Percentiles rank a stretch among this genome's conserved stretches.
These are phyloP conservation scores for Glaucidium brasilianum DNA, from an alignment of 2,113 vertebrate genomes.

Conservation along the genomic window DNA sequence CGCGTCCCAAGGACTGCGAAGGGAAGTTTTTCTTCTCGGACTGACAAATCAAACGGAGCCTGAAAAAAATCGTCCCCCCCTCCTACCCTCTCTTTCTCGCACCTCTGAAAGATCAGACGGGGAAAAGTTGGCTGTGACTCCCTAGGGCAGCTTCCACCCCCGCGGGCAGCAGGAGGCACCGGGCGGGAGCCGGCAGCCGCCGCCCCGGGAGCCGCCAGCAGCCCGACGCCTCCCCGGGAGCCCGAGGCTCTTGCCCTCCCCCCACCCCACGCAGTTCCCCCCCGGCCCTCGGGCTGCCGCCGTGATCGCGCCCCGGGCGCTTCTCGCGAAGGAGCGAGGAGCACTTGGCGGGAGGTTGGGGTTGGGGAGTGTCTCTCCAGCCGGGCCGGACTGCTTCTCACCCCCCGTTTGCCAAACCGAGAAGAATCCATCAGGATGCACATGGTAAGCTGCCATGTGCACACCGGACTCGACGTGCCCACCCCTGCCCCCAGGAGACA, in stretches of 20 bases:
- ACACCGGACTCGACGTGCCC: not conserved
- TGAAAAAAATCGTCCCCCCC: not conserved
- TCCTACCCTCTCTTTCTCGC: not conserved
- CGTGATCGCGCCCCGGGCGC: fast-evolving
- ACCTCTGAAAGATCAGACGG: not conserved
- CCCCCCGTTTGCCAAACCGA: not conserved
- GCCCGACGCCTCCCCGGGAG: not conserved
- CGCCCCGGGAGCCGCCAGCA: not conserved
- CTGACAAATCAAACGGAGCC: not conserved
- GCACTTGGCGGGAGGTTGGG: too few relatives aligned
- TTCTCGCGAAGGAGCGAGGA: not conserved
- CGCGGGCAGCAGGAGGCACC: not conserved
- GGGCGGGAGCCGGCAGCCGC: not conserved
- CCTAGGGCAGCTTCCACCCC: not conserved
- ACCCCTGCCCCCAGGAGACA: not conserved
- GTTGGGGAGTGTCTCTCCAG: not conserved
- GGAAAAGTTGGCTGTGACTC: not conserved
- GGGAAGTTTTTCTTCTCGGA: not conserved
- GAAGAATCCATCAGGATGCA: not conserved
- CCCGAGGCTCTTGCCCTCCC: not conserved
- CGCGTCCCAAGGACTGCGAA: not conserved
- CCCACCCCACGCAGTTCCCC: not conserved
- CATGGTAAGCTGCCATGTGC: not conserved
- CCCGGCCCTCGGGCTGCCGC: not conserved
- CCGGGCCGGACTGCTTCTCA: not conserved